Conservation (phyloP, 2,888 invertebrate species). For the Ophioninae sp. region DNA sequence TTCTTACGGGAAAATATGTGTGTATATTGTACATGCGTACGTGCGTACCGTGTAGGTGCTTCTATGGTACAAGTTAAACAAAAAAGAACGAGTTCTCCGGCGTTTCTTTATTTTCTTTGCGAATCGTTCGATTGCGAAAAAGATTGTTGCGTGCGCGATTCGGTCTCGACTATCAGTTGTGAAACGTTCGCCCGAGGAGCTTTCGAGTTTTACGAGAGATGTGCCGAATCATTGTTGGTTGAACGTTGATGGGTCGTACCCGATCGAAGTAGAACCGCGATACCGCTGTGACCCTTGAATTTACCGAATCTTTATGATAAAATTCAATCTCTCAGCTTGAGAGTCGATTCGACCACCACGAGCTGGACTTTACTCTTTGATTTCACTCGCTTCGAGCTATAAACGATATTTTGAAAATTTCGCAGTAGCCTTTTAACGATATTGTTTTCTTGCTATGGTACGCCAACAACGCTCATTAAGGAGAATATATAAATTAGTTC, state of each 20-base stretch:
- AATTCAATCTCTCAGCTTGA: background rate
- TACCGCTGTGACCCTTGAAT: background rate
- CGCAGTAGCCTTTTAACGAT: no score
- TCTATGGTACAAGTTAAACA: background rate
- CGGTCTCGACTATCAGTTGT: background rate
- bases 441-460: no score
- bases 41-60: background rate
- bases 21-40: background rate
- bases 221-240: no score
- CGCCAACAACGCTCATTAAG: no score
- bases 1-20: conserved; percentile 1
- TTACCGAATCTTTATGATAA: background rate
- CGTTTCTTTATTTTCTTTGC: background rate
- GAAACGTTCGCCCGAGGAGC: background rate
- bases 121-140: background rate
- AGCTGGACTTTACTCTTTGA: no score
- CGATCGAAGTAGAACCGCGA: background rate
- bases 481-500: no score
- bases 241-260: background rate
- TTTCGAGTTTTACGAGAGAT: background rate
- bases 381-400: no score
- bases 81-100: background rate
- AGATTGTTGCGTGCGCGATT: background rate
- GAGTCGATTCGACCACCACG: no score
- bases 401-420: no score